Evolutionary conservation across 2,113 vertebrate species (phyloP), one percentile per base, ranked within the genome.

Genomic region (Cololabis saira): DNA sequence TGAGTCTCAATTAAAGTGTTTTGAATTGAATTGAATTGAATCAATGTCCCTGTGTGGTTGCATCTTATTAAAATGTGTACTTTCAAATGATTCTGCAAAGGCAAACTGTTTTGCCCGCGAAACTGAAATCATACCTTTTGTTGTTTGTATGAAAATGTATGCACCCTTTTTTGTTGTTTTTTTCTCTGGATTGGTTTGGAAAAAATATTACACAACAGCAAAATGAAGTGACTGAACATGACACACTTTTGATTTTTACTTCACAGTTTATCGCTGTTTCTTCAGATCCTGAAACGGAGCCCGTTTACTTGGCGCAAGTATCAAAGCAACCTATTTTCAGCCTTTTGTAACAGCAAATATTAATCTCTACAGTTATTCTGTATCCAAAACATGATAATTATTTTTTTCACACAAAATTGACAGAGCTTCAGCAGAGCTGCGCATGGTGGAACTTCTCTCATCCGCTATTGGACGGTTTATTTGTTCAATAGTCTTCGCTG

Each of bases 31-130:
- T n/a, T n/a, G n/a, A n/a, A n/a, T n/a, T n/a, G n/a, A n/a, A n/a
- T n/a, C n/a, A 27, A 70, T 84, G 85, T 70, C 65, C 47, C 44
- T 52, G 78, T 70, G 78, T 85, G 53, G 21, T 50, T 66, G 63
- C 85, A 81, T 71, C 81, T 91, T 83, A 89, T 91, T 89, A 89
- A 90, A 91, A 90, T 89, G 84, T 73, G 81, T 82, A 78, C 89
- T 90, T 87, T 75, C 61, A 80, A 81, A 82, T 79, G 79, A 78
- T 82, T 83, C 82, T 87, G 83, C 87, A 89, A 90, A 88, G 74
- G 49, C 58, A 13, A 74, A 73, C 53, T 67, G 65, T 88, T 87
- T 84, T n/a, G n/a, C 72, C 78, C 64, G 14, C 48, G 50, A 85
- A 75, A 84, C 62, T 33, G 53, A 62, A 54, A 72, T 61, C 67